Conservation (phyloP, 1,140 invertebrate species). For the Drosophila eugracilis region DNA sequence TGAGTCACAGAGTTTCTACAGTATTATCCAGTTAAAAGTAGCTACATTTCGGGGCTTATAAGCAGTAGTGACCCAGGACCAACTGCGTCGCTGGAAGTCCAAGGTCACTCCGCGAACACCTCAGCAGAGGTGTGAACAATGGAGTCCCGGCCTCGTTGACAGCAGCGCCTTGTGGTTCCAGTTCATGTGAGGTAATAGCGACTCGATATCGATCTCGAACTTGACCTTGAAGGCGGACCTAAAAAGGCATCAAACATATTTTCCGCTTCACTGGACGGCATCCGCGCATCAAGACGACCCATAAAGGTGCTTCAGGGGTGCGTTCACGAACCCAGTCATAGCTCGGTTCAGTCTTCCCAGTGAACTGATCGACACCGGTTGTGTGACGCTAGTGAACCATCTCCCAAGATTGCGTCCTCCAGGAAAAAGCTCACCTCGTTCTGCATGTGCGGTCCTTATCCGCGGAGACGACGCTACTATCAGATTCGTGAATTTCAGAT, state of each 20-base stretch:
- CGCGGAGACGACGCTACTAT: slow-evolving; percentile 70
- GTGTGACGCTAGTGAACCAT: slow-evolving; percentile 19
- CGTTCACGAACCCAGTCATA: slow-evolving; percentile 1
- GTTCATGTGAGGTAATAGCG: slow-evolving; percentile 53
- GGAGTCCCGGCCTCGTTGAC: slow-evolving; percentile 36
- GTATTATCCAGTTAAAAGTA: background rate
- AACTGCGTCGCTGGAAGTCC: slow-evolving; percentile 48
- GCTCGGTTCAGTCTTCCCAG: slow-evolving; percentile 51
- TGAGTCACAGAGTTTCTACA: background rate
- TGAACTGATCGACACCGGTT: slow-evolving; percentile 33
- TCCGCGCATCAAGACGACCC: slow-evolving; percentile 14
- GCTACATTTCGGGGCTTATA: slow-evolving; percentile 7
- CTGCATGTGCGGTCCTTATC: slow-evolving; percentile 78
- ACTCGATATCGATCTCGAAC: slow-evolving; percentile 56
- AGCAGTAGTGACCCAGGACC: slow-evolving; percentile 43
- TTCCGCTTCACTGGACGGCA: slow-evolving; percentile 46
- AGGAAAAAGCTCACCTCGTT: slow-evolving; percentile 79
- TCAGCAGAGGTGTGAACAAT: background rate
- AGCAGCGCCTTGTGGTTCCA: slow-evolving; percentile 70
- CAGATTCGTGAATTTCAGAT: slow-evolving; percentile 81
- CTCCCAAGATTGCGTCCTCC: slow-evolving; percentile 79
- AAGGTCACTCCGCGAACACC: background rate
- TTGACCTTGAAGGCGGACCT: slow-evolving; percentile 31
- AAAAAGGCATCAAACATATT: slow-evolving; percentile 60
- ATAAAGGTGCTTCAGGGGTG: slow-evolving; percentile 29